These are phyloP conservation scores for Agrochola lychnidis DNA, from an alignment of 2,888 invertebrate species.

Conservation along the genomic window DNA sequence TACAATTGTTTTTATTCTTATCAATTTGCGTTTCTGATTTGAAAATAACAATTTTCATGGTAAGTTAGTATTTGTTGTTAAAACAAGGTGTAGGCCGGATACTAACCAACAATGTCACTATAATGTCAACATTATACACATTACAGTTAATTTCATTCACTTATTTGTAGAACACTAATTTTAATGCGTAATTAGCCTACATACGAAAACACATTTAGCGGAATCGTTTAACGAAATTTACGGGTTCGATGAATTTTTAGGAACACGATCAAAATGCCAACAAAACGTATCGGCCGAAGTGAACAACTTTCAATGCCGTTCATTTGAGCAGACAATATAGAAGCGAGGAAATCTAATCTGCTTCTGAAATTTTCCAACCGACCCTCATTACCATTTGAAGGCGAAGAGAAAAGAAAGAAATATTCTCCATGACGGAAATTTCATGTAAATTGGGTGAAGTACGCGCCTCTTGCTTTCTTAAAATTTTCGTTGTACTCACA, in stretches of 20 bases:
- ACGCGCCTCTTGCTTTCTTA: slow-evolving; percentile 80
- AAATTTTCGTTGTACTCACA: slow-evolving; percentile 76
- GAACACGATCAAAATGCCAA: slow-evolving; percentile 48
- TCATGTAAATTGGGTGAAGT: slow-evolving; percentile 87
- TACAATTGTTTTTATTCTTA: too few relatives aligned
- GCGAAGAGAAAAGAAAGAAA: slow-evolving; percentile 81
- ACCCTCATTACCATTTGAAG: slow-evolving; percentile 87
- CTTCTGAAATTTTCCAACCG: slow-evolving; percentile 83
- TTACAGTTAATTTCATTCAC: slow-evolving; percentile 29
- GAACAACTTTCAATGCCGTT: slow-evolving; percentile 71
- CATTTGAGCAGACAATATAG: slow-evolving; percentile 77
- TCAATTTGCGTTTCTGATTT: not conserved
- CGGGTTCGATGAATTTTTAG: slow-evolving; percentile 47
- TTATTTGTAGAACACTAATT: slow-evolving; percentile 23
- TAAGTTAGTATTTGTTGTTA: not conserved
- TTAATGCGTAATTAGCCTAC: slow-evolving; percentile 37
- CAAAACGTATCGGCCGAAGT: slow-evolving; percentile 64
- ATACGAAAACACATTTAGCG: slow-evolving; percentile 23
- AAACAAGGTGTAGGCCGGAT: not conserved
- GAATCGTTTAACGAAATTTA: slow-evolving; percentile 32
- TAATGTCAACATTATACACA: slow-evolving; percentile 16
- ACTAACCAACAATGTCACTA: slow-evolving; percentile 18
- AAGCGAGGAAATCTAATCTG: slow-evolving; percentile 82
- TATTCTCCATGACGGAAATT: slow-evolving; percentile 84
- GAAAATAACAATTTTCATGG: not conserved